Evolutionary conservation across 2,797 vertebrate species (phyloP).

Genomic region (Gymnoscopelus braueri): DNA sequence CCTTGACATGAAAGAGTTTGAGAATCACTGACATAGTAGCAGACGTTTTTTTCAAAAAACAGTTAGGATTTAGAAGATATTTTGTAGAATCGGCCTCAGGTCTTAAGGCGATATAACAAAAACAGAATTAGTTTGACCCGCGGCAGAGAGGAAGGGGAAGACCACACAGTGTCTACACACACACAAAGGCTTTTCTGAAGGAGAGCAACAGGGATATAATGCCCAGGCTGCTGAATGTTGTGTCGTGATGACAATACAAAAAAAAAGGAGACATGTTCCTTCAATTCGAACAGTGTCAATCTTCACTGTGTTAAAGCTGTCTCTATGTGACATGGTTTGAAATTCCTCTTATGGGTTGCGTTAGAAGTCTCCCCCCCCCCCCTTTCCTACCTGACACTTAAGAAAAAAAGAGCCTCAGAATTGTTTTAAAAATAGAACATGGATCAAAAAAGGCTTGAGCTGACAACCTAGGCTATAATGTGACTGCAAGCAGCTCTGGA

Average conservation of each 20-base stretch:
- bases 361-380: constrained; percentile 26
- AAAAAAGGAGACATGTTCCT: constrained; percentile 43
- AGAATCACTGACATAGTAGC: too few species aligned
- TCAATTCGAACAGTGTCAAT: constrained; percentile 42
- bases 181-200: constrained; percentile 21
- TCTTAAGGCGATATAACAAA: constrained; percentile 40
- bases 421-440: constrained; percentile 42
- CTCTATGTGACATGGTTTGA: constrained; percentile 3
- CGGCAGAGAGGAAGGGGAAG: constrained; percentile 14
- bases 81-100: too few species aligned
- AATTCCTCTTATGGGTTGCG: constrained; percentile 29
- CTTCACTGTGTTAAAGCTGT: constrained; percentile 30
- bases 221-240: constrained; percentile 31
- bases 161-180: constrained; percentile 27
- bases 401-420: constrained; percentile 28
- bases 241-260: constrained; percentile 47
- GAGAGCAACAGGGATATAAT: constrained; percentile 19
- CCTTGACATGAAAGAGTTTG: too few species aligned
- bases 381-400: constrained; percentile 4
- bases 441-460: constrained; percentile 43
- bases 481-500: constrained; percentile 32
- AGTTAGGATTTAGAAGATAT: too few species aligned
- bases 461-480: constrained; percentile 33
- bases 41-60: too few species aligned
- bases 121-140: constrained; percentile 68